Evolutionary conservation across 2,888 invertebrate genomes (phyloP), one percentile per base, ranked within the genome.

Genomic region (Protodeltote pygarga): DNA sequence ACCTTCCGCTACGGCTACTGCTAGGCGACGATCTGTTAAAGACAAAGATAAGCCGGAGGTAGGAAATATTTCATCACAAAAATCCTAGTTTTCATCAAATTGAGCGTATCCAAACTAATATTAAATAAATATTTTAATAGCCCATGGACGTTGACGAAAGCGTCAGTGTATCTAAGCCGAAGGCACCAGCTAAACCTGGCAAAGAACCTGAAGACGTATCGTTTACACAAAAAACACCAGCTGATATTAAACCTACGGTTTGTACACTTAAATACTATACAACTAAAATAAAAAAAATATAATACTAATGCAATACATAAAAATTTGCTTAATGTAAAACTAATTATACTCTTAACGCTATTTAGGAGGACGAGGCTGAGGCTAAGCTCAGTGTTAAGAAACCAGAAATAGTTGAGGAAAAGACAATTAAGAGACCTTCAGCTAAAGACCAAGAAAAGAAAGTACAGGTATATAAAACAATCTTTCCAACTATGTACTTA

Each of bases 91-190:
- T 44, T 9, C n/a, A 13, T 31, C 2, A 11, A 4, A 13, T 9
- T 35, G 5, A 5, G 15, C 9, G 11, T 8, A 25, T n/a, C 29
- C 14, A 9, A 31, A 40, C 13, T 31, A 23, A 40, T 37, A 31
- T 28, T 0, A 5, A 41, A n/a, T n/a, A n/a, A n/a, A 38, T 19
- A 41, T 65, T 75, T 77, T 37, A 71, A 31, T 75, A 90, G 90
- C 83, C 89, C 21, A 90, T 90, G 91, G 91, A 91, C 25, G 84
- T 89, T 83, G 85, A 91, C 78, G 78, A 94, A 92, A 89, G 75
- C 55, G 76, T 90, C 54, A 90, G 79, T 59, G 46, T 92, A 23
- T 78, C 83, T 38, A 89, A 89, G 57, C 91, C 90, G 21, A 91
- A 87, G 64, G 47, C 79, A 50, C 85, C 86, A 27, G 77, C 64